Conservation (phyloP, 2,888 invertebrate species). For the Tigriopus californicus region DNA sequence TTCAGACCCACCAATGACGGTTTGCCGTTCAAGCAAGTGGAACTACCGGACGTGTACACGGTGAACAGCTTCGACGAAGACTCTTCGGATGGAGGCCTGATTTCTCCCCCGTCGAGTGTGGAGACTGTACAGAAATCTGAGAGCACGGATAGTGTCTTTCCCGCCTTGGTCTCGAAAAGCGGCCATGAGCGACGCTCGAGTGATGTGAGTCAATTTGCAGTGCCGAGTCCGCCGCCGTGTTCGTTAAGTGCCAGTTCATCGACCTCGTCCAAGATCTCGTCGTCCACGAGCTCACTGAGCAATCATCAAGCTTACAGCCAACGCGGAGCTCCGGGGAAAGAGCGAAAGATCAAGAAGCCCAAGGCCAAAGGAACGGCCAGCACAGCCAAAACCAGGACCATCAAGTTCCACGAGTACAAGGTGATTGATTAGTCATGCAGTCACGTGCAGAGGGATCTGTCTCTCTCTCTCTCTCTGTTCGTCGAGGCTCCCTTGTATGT, state of each 20-base stretch:
- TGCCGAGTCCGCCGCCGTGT: constrained; percentile 22
- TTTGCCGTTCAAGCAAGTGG: not conserved
- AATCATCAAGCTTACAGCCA: constrained; percentile 10
- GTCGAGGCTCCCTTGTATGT: too few species aligned
- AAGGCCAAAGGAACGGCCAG: constrained; percentile 25
- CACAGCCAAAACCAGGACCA: constrained; percentile 60
- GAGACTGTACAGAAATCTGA: not conserved
- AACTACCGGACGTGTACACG: constrained; percentile 16
- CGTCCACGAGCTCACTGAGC: not conserved
- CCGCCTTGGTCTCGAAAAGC: not conserved
- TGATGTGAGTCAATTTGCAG: too few species aligned
- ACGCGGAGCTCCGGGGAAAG: constrained; percentile 34
- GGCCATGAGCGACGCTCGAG: constrained; percentile 18
- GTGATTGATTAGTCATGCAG: constrained; percentile 22
- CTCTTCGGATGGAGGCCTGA: constrained; percentile 22
- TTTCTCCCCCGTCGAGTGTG: not conserved
- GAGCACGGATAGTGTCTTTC: not conserved
- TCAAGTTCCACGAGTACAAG: constrained; percentile 93
- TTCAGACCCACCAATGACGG: constrained; percentile 13
- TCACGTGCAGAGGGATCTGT: not conserved
- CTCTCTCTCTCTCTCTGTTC: too few species aligned
- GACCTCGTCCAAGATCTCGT: constrained; percentile 17
- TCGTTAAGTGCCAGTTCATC: constrained; percentile 25
- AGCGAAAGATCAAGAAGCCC: constrained; percentile 44
- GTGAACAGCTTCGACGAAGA: constrained; percentile 26